A percentile compares a stretch with the other conserved stretches of the same genome.
phyloP scores from a whole-genome alignment of 1,140 invertebrate species.

The Drosophila parabipectinata region DNA sequence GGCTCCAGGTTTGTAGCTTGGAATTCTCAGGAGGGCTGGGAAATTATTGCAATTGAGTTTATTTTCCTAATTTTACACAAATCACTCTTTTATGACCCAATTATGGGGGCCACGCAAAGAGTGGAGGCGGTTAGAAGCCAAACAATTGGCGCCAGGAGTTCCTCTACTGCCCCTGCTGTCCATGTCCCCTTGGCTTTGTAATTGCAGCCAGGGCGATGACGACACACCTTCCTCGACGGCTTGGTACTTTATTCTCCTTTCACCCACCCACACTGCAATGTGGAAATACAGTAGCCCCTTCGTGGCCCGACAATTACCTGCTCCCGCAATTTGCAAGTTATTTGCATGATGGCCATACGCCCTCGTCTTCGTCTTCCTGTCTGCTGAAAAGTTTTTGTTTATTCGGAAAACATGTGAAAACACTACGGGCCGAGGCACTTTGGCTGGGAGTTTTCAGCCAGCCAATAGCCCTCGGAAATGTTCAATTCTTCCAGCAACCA shows the following conservation, averaged over 20 bases:
- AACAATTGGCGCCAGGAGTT: constrained; percentile 32
- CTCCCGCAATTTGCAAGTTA: constrained; percentile 67
- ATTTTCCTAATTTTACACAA: constrained; percentile 80
- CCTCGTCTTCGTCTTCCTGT: neutral
- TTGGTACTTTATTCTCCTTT: constrained; percentile 51
- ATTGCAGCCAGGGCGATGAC: constrained; percentile 35
- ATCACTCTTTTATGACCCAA: constrained; percentile 80
- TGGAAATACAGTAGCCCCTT: constrained; percentile 9
- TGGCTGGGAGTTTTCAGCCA: neutral
- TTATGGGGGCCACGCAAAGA: constrained; percentile 31
- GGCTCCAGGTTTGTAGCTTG: constrained; percentile 29
- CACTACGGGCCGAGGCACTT: neutral
- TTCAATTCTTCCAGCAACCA: constrained; percentile 19
- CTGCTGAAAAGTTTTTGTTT: constrained; percentile 44
- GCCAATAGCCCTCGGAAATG: constrained; percentile 35
- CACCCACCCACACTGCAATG: constrained; percentile 44
- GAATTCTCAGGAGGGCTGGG: constrained; percentile 27
- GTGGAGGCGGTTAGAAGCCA: constrained; percentile 10
- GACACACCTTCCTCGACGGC: constrained; percentile 15
- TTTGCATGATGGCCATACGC: constrained; percentile 50
- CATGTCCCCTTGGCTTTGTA: constrained; percentile 4
- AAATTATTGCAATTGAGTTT: constrained; percentile 81
- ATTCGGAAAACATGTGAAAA: constrained; percentile 60
- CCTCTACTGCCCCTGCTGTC: neutral
- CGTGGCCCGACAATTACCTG: constrained; percentile 60